phyloP scores from a whole-genome alignment of 2,888 invertebrate species.

The Troides helena region DNA sequence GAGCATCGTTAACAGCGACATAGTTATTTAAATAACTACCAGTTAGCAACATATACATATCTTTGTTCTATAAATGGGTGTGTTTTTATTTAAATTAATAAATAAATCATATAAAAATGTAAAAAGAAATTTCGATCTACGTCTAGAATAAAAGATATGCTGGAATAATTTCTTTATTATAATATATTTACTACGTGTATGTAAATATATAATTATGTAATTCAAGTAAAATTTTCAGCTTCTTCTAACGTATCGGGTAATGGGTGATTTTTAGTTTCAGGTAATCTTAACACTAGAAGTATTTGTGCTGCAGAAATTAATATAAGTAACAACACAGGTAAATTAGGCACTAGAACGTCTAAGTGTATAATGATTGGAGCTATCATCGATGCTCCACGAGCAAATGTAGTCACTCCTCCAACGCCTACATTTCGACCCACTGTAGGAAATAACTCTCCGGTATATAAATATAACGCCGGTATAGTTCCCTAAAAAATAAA shows the following conservation, averaged over 20 bases:
- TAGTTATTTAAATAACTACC: too few species aligned
- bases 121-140: too few species aligned
- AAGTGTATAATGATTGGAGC: slow-evolving; percentile 62
- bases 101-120: too few species aligned
- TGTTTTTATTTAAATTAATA: too few species aligned
- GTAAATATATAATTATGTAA: background rate
- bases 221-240: slow-evolving; percentile 52
- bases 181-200: background rate
- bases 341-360: slow-evolving; percentile 46
- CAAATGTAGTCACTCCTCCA: slow-evolving; percentile 86
- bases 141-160: too few species aligned
- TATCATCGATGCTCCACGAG: slow-evolving; percentile 88
- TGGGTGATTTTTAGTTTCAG: slow-evolving; percentile 67
- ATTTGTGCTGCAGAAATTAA: slow-evolving; percentile 55
- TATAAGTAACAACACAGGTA: slow-evolving; percentile 58
- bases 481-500: slow-evolving; percentile 68
- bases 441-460: slow-evolving; percentile 90
- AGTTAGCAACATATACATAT: too few species aligned
- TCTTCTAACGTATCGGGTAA: slow-evolving; percentile 79
- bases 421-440: slow-evolving; percentile 87
- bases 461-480: slow-evolving; percentile 84
- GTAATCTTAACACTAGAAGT: slow-evolving; percentile 59
- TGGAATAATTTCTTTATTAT: too few species aligned
- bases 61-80: too few species aligned
- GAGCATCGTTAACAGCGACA: too few species aligned